These are phyloP conservation scores for Alaudala cheleensis DNA, from an alignment of 2,113 vertebrate genomes.

Conservation along the genomic window DNA sequence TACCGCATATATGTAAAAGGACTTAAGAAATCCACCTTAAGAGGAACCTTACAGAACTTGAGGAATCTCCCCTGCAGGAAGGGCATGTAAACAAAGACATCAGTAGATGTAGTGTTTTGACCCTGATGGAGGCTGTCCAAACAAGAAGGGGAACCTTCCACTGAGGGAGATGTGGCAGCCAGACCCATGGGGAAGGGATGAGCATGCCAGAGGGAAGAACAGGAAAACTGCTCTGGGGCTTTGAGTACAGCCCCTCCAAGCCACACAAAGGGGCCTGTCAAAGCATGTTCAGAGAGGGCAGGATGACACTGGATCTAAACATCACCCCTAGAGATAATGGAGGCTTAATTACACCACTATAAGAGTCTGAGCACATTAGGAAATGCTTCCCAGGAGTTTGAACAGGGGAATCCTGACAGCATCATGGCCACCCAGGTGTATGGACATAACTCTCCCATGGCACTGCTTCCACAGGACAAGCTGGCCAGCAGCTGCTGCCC, in stretches of 20 bases:
- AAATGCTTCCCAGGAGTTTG: neutral
- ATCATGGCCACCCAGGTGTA: neutral
- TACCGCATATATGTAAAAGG: neutral
- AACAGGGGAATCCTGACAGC: neutral
- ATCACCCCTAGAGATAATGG: neutral
- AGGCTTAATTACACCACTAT: neutral
- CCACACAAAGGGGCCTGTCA: neutral
- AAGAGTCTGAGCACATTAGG: neutral
- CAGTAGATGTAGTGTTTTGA: constrained; percentile 31
- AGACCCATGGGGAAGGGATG: neutral
- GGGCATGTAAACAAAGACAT: constrained; percentile 28
- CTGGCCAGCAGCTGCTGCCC: constrained; percentile 11
- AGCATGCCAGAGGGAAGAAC: neutral
- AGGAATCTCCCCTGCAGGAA: constrained; percentile 1
- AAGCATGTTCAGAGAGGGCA: neutral
- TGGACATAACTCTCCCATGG: neutral
- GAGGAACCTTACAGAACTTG: neutral
- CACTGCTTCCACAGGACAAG: neutral
- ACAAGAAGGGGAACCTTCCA: neutral
- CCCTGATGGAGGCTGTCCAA: neutral
- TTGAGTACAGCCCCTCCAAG: neutral
- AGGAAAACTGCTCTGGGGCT: neutral
- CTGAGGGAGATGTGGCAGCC: neutral
- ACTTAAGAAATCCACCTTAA: constrained; percentile 13
- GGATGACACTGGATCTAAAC: neutral